These are phyloP conservation scores for Tholera decimalis DNA, from an alignment of 2,888 invertebrate species.

Conservation along the genomic window DNA sequence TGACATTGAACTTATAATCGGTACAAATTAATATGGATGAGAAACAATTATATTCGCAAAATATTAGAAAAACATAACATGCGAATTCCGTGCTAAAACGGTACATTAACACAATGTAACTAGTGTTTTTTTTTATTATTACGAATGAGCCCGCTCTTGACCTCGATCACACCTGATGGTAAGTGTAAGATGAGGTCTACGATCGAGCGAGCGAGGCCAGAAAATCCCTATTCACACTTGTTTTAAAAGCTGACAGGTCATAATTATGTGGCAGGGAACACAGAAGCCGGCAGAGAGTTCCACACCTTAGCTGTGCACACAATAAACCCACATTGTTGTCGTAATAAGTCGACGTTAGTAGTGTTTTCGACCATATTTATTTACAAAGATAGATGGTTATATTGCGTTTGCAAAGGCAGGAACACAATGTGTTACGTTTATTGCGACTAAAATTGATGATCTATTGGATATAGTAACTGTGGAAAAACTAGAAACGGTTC, in stretches of 20 bases:
- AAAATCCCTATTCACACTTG: too few species aligned
- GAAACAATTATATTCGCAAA: background rate
- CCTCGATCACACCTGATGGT: too few species aligned
- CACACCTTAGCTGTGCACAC: too few species aligned
- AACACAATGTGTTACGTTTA: background rate
- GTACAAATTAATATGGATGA: background rate
- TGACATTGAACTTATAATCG: background rate
- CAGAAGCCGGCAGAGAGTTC: too few species aligned
- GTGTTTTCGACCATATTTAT: background rate
- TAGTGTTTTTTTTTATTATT: too few species aligned
- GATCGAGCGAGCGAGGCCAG: too few species aligned
- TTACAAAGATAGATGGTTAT: slow-evolving; percentile 25
- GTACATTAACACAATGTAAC: background rate
- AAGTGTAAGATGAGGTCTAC: too few species aligned
- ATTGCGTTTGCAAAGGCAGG: slow-evolving; percentile 38
- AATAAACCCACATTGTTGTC: slow-evolving; percentile 1
- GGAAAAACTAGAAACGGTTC: background rate
- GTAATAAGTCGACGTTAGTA: slow-evolving; percentile 12
- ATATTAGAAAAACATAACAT: background rate
- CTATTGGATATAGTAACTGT: background rate
- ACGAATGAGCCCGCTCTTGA: too few species aligned
- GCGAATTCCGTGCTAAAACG: slow-evolving; percentile 6
- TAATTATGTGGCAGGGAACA: too few species aligned
- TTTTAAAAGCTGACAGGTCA: too few species aligned
- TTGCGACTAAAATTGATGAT: slow-evolving; percentile 2